Evolutionary conservation across 2,113 vertebrate species (phyloP), one percentile per base, ranked within the genome.

Genomic region (Sisor rabdophorus): DNA sequence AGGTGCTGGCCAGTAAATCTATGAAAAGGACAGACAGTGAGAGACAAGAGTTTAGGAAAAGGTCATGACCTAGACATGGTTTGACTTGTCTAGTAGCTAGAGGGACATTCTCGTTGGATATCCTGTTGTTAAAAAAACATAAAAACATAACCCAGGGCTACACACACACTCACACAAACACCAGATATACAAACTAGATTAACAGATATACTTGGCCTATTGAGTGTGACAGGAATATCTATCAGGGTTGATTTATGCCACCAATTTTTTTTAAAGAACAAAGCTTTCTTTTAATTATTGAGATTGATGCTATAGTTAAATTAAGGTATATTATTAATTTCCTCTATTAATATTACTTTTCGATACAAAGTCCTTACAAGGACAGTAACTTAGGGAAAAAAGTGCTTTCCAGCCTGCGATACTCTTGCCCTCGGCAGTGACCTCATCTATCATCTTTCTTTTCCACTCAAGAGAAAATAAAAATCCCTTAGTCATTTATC

Each of bases 1-100:
- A 0, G 92, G 96, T 0, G 97, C 96, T 0, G 95, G 94, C 97
- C 97, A 99, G 85, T 95, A 94, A 87, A 99, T 94, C 97, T 99
- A 86, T 82, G 36, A 75, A 9, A 67, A 40, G 32, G 56, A 84
- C 58, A 50, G 20, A 60, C 11, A 73, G 48, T 79, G 52, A 84
- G 32, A 76, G 47, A 71, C 72, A 26, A 76, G 73, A 30, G 76
- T 74, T 64, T 22, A 59, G 60, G 61, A 36, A 64, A 59, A 76
- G 76, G 79, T 80, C 71, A 53, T 71, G 59, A 79, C 73, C 68
- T 52, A 67, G 32, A 55, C 82, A 77, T 24, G 79, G 68, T 76
- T 54, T 64, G 81, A 84, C 84, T 26, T 83, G 81, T 52, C 64
- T 50, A 30, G 20, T 71, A 40, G 73, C 80, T 70, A 69, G 72